Base-by-base conservation (phyloP, 1,140 invertebrate species). In the Thaumatotibia leucotreta region DNA sequence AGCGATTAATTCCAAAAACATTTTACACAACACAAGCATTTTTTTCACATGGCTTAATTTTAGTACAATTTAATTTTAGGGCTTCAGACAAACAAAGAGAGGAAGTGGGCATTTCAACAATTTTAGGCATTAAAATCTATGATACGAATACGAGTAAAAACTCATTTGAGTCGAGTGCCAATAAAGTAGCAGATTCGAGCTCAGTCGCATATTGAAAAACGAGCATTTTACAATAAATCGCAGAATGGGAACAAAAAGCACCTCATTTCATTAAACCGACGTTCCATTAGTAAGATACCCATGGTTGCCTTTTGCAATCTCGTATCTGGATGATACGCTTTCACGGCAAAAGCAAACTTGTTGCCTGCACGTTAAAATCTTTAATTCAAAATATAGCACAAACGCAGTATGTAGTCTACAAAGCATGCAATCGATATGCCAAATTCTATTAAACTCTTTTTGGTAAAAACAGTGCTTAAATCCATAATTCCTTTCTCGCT, bases 241-340 rank as follows among this genome's bases (percentile, higher is more conserved):
- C 58, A n/a, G 23, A 27, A 58, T 68, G 39, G 31, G 68, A 69
- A 77, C 71, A 75, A 77, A 79, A 82, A 86, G 75, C 76, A 83
- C 82, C 81, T 86, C 83, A 84, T 86, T 86, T 84, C 82, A 84
- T 86, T 86, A 86, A 74, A 73, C 66, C 75, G 74, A 79, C 74
- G 73, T 82, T 84, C 84, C 84, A 86, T 86, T 86, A 86, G 81
- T 80, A 76, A 76, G 84, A 84, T 45, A 45, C 6, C 39, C 39
- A 45, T 1, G 17, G 17, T 45, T 45, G 8, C 17, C 8, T 45
- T 45, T 9, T n/a, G 20, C 39, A 45, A 45, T 17, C 39, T 45
- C 39, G 4, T 45, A 20, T 45, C 39, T 9, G 8, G 9, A n/a
- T 6, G 17, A 6, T 17, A 20, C 9, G 17, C 1, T 39, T 14